These are phyloP conservation scores for Manduca sexta DNA, from an alignment of 1,140 invertebrate genomes.

Conservation along the genomic window DNA sequence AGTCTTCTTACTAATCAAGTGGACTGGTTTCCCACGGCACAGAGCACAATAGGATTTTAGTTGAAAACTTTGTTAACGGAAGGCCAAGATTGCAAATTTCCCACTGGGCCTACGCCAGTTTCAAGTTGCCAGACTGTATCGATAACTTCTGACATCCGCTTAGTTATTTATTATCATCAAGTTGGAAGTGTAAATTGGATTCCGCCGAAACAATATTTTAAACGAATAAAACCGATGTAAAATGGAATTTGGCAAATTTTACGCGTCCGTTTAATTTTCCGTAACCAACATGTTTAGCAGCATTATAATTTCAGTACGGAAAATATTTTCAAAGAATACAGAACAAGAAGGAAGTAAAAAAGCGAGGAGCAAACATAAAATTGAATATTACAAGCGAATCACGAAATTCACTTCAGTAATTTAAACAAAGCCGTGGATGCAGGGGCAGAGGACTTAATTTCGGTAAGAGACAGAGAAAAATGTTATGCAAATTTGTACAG, in stretches of 20 bases:
- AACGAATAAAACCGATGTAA: neutral
- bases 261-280: no score
- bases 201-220: neutral
- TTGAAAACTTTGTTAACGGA: conserved; percentile 67
- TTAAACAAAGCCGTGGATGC: conserved; percentile 60
- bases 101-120: conserved; percentile 60
- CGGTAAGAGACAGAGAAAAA: conserved; percentile 58
- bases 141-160: conserved; percentile 45
- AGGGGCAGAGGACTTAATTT: conserved; percentile 57
- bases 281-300: no score
- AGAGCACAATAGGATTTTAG: conserved; percentile 65
- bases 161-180: conserved; percentile 36
- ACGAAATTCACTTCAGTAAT: conserved; percentile 52
- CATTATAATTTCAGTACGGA: no score
- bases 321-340: conserved; percentile 13
- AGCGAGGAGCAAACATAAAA: conserved; percentile 33
- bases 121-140: conserved; percentile 56
- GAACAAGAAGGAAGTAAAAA: conserved; percentile 15
- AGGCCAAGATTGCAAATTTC: conserved; percentile 68
- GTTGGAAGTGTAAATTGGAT: neutral
- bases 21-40: conserved; percentile 46
- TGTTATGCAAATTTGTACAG: conserved; percentile 71
- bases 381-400: conserved; percentile 57
- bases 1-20: conserved; percentile 45
- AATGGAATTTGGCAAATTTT: no score